Conservation (phyloP, 2,113 vertebrate genomes). For the Phylloscopus trochiloides region DNA sequence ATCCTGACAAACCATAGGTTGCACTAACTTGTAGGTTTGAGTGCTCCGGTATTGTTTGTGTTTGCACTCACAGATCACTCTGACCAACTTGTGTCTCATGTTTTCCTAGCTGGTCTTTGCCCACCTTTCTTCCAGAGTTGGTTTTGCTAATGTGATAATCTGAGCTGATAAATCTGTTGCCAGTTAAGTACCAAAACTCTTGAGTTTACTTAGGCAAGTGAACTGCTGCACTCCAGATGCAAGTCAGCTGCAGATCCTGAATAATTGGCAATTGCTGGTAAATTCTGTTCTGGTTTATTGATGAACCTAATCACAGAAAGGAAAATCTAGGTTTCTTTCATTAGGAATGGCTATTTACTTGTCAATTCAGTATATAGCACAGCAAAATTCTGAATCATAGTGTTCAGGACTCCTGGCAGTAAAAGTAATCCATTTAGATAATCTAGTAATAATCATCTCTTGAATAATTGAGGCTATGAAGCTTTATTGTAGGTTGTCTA, state of each 20-base stretch:
- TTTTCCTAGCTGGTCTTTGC: not conserved
- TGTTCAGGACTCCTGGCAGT: not conserved
- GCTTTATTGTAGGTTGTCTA: not conserved
- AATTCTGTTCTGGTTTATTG: not conserved
- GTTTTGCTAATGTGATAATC: not conserved
- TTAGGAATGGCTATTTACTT: not conserved
- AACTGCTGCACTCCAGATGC: constrained; percentile 4
- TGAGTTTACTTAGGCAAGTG: not conserved
- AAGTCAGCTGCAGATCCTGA: not conserved
- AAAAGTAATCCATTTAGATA: not conserved
- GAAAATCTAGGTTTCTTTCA: not conserved
- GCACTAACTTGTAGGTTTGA: not conserved
- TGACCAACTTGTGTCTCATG: not conserved
- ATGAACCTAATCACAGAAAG: not conserved
- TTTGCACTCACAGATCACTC: not conserved
- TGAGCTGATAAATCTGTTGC: not conserved
- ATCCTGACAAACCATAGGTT: not conserved
- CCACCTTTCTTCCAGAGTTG: not conserved
- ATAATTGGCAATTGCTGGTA: not conserved
- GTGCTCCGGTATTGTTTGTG: not conserved
- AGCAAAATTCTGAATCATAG: not conserved
- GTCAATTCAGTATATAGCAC: not conserved
- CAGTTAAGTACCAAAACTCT: not conserved
- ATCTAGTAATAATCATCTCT: not conserved
- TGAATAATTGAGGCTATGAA: not conserved